Conservation (phyloP, 2,888 invertebrate species). For the Auanema freiburgensis region DNA sequence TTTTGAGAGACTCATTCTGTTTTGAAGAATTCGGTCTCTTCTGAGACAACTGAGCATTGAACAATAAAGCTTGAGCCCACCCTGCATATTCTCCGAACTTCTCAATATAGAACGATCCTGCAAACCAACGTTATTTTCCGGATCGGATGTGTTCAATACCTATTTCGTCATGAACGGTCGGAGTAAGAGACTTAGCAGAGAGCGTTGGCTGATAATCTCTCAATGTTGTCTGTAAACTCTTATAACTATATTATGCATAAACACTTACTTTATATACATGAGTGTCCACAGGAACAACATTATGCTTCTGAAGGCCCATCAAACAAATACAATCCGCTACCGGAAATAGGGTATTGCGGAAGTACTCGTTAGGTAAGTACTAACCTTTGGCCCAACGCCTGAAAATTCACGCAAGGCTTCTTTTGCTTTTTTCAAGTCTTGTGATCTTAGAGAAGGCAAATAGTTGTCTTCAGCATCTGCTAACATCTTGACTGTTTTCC, state of each 20-base stretch:
- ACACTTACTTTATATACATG: constrained; percentile 22
- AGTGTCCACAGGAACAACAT: constrained; percentile 81
- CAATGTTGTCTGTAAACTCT: constrained; percentile 11
- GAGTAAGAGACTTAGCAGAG: constrained; percentile 72
- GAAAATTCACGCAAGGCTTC: constrained; percentile 76
- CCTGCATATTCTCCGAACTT: constrained; percentile 56
- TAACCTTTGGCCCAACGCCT: constrained; percentile 90
- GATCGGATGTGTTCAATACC: constrained; percentile 66
- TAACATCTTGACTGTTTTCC: constrained; percentile 64
- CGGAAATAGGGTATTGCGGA: constrained; percentile 66
- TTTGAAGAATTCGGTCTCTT: constrained; percentile 2
- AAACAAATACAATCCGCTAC: constrained; percentile 96
- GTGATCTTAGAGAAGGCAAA: constrained; percentile 74
- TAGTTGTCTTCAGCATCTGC: constrained; percentile 69
- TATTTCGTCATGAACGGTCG: constrained; percentile 83
- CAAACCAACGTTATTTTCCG: constrained; percentile 17
- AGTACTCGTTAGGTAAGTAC: constrained; percentile 6
- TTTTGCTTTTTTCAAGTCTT: constrained; percentile 13
- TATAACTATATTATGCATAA: not conserved
- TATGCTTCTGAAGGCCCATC: constrained; percentile 87
- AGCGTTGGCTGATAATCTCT: constrained; percentile 15
- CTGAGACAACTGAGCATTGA: constrained; percentile 45
- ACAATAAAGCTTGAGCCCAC: constrained; percentile 58
- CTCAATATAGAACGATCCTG: constrained; percentile 48
- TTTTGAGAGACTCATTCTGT: not conserved